Conservation (phyloP, 2,113 vertebrate genomes). For the Sterna hirundo region DNA sequence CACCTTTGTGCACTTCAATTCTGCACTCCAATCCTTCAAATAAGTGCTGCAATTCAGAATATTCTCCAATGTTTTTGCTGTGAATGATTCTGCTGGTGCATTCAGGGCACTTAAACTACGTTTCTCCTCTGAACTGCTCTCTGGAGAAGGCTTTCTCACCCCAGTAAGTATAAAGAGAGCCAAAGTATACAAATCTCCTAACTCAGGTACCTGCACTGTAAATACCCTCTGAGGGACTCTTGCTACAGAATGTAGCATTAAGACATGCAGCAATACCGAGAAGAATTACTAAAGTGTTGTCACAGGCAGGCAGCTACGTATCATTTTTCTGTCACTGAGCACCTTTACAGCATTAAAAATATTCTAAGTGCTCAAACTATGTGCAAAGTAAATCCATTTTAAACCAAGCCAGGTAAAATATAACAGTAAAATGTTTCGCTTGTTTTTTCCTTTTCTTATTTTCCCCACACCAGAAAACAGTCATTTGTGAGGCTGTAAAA, state of each 20-base stretch:
- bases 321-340: conserved; percentile 41
- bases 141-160: conserved; percentile 46
- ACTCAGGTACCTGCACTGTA: conserved; percentile 7
- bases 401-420: neutral
- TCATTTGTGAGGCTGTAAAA: neutral
- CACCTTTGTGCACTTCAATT: neutral
- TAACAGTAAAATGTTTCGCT: neutral
- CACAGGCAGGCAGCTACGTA: neutral
- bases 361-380: conserved; percentile 22
- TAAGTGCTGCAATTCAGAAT: neutral
- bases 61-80: neutral
- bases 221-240: conserved; percentile 32
- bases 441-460: neutral
- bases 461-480: neutral
- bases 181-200: conserved; percentile 47
- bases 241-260: neutral
- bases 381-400: conserved; percentile 5
- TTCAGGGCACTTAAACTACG: conserved; percentile 24
- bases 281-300: conserved; percentile 35
- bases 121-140: conserved; percentile 34
- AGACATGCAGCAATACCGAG: neutral
- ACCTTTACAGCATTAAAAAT: conserved; percentile 24
- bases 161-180: neutral
- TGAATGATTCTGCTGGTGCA: neutral
- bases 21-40: neutral